phyloP scores from a whole-genome alignment of 2,888 invertebrate species.

The Rotaria sp. region DNA sequence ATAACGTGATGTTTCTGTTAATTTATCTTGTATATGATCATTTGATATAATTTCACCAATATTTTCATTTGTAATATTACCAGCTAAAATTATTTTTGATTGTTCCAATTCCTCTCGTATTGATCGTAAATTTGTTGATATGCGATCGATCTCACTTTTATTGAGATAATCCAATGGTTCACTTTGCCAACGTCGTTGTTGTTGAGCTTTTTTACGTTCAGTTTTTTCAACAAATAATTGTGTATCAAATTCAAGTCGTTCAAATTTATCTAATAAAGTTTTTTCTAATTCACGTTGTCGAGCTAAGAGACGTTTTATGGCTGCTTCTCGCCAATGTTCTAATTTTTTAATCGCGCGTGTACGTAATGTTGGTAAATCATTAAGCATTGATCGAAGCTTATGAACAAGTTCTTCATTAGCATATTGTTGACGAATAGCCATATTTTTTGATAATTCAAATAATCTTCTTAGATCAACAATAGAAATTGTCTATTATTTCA shows the following conservation, averaged over 20 bases:
- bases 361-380: slow-evolving; percentile 26
- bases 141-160: slow-evolving; percentile 14
- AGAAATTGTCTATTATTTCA: too few relatives aligned
- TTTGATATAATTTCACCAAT: neutral
- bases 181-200: slow-evolving; percentile 8
- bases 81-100: slow-evolving; percentile 25
- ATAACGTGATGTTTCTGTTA: neutral
- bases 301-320: slow-evolving; percentile 9
- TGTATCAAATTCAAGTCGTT: slow-evolving; percentile 20
- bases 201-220: neutral
- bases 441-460: neutral
- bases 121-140: neutral
- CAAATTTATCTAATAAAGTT: slow-evolving; percentile 24
- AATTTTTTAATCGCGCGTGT: slow-evolving; percentile 15
- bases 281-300: slow-evolving; percentile 21
- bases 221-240: slow-evolving; percentile 27
- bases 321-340: slow-evolving; percentile 27
- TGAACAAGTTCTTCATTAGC: slow-evolving; percentile 13
- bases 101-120: slow-evolving; percentile 24
- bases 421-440: slow-evolving; percentile 22
- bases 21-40: neutral
- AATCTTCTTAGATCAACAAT: neutral
- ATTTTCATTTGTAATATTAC: neutral
- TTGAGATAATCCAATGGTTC: slow-evolving; percentile 20
- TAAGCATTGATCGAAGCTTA: slow-evolving; percentile 8